These are phyloP conservation scores for Sebastes aleutianus DNA, from an alignment of 2,797 vertebrate genomes.

Conservation along the genomic window DNA sequence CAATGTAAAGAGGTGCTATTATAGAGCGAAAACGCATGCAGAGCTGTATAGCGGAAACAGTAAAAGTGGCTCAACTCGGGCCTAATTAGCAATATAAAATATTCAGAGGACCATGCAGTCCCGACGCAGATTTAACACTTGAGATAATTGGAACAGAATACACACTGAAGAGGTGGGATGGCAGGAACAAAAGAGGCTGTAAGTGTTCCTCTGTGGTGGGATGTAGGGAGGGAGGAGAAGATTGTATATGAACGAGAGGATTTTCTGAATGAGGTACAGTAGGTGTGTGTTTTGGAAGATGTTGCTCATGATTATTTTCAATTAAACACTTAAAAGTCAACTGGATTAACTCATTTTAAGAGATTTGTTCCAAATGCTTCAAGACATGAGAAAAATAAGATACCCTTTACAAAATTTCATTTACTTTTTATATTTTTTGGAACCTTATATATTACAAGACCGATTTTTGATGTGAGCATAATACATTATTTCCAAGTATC, in stretches of 20 bases:
- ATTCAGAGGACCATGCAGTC: conserved; percentile 59
- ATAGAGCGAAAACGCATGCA: conserved; percentile 27
- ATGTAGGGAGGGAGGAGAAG: not conserved
- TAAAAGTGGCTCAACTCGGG: conserved; percentile 34
- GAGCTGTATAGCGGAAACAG: conserved; percentile 19
- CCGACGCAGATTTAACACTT: conserved; percentile 55
- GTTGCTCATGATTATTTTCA: not conserved
- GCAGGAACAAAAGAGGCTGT: conserved; percentile 36
- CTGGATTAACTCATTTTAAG: not conserved
- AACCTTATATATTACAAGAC: not conserved
- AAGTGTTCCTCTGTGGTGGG: conserved; percentile 21
- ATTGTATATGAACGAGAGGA: not conserved
- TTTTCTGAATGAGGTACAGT: conserved; percentile 12
- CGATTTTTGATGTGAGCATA: not conserved
- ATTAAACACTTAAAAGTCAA: not conserved
- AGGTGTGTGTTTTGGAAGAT: not conserved
- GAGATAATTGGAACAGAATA: conserved; percentile 71
- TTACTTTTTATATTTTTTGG: not conserved
- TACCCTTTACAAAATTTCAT: not conserved
- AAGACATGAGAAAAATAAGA: not conserved
- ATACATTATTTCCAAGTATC: not conserved
- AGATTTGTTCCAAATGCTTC: not conserved
- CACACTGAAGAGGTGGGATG: conserved; percentile 24
- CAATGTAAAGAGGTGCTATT: not conserved
- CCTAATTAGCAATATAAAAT: conserved; percentile 64